Conservation (phyloP, 2,888 invertebrate genomes). For the Drosophila falleni region DNA sequence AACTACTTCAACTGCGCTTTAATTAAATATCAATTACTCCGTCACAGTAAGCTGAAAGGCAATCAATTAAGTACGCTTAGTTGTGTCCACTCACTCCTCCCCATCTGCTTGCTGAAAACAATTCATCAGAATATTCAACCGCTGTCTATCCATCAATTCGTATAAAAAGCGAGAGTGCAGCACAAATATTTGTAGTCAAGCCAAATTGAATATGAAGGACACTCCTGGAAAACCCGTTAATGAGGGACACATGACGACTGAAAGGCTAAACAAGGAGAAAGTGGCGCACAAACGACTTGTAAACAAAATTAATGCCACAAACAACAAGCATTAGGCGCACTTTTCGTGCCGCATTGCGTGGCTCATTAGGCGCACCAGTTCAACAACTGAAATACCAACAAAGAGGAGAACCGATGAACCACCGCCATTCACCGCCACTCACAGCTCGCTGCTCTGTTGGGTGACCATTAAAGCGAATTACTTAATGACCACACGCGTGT, state of each 20-base stretch:
- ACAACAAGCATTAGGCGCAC: slow-evolving; percentile 77
- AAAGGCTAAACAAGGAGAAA: slow-evolving; percentile 15
- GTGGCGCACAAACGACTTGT: slow-evolving; percentile 72
- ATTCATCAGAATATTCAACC: slow-evolving; percentile 22
- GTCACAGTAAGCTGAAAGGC: slow-evolving; percentile 62
- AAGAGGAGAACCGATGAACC: slow-evolving; percentile 2
- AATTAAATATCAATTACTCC: slow-evolving; percentile 79
- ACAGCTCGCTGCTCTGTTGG: slow-evolving; percentile 18
- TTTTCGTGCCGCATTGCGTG: slow-evolving; percentile 73
- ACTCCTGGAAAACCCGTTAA: slow-evolving; percentile 48
- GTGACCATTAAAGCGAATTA: slow-evolving; percentile 76
- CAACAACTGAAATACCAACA: slow-evolving; percentile 10
- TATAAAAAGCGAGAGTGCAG: slow-evolving; percentile 63
- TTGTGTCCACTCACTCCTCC: slow-evolving; percentile 31
- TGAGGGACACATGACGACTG: slow-evolving; percentile 64
- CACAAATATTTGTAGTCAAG: slow-evolving; percentile 67
- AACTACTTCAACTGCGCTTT: slow-evolving; percentile 70
- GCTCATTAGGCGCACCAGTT: slow-evolving; percentile 66
- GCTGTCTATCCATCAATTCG: slow-evolving; percentile 36
- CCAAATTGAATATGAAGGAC: slow-evolving; percentile 60
- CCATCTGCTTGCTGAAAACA: neutral
- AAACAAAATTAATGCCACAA: slow-evolving; percentile 80
- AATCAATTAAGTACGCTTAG: slow-evolving; percentile 75
- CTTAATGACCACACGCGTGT: slow-evolving; percentile 78
- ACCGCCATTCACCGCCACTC: neutral